A percentile compares a stretch with the other conserved stretches of the same genome.
These are phyloP conservation scores for Pseudoatta argentina DNA, from an alignment of 1,140 invertebrate genomes.

Conservation along the genomic window DNA sequence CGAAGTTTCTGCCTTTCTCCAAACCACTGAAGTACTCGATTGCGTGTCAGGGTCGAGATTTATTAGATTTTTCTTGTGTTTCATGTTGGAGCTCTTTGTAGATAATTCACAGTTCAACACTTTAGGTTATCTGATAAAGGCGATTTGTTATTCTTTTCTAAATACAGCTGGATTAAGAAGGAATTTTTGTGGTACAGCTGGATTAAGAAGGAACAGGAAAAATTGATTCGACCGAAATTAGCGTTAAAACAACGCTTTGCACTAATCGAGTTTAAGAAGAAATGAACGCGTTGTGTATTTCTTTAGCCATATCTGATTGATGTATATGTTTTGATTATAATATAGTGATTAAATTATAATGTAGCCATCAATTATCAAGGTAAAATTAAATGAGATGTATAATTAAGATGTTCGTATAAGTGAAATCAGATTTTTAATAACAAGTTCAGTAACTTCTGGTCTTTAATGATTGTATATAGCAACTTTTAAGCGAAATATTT, in stretches of 20 bases:
- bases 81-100: background rate
- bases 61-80: constrained; percentile 18
- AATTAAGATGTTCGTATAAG: background rate
- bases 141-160: background rate
- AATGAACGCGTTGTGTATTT: background rate
- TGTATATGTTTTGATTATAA: background rate
- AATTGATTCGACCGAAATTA: background rate
- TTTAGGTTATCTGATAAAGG: background rate
- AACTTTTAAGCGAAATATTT: background rate
- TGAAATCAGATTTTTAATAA: background rate
- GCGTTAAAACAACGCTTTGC: background rate
- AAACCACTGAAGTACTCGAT: constrained; percentile 19
- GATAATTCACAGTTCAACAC: constrained; percentile 2
- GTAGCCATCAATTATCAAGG: background rate
- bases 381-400: background rate
- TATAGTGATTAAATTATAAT: background rate
- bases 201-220: background rate
- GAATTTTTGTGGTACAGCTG: background rate
- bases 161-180: background rate
- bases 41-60: constrained; percentile 43
- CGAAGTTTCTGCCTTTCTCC: constrained; percentile 36
- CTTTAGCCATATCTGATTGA: background rate
- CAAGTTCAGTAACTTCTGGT: background rate
- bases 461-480: background rate
- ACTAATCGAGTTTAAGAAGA: background rate